Percentiles rank a stretch among this genome's conserved stretches.
Evolutionary conservation across 2,113 vertebrate species (phyloP).

Genomic region (Mirza zaza): DNA sequence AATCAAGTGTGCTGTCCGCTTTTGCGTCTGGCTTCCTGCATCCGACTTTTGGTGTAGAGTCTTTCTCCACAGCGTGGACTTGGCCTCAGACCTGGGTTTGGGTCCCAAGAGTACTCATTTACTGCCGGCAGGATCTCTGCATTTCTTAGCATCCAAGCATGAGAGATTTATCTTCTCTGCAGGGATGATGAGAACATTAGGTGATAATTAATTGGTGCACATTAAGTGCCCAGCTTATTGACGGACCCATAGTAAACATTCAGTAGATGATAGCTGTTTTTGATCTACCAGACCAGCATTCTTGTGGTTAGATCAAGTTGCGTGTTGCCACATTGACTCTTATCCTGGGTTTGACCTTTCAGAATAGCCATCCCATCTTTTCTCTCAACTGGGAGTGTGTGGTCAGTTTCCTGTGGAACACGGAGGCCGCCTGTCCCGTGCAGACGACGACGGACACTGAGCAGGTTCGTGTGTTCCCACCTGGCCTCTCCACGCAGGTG

Average conservation of each 20-base stretch:
- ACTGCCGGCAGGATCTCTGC: background rate
- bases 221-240: fast-evolving
- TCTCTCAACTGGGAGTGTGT: constrained; percentile 90
- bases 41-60: background rate
- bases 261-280: fast-evolving
- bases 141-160: fast-evolving
- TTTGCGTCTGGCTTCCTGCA: background rate
- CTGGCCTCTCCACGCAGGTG: fast-evolving
- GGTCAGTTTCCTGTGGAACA: constrained; percentile 93
- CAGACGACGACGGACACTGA: constrained; percentile 82
- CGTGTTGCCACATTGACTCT: background rate
- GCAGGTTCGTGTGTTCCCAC: constrained; percentile 79
- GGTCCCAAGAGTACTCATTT: background rate
- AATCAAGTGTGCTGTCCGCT: fast-evolving
- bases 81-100: background rate
- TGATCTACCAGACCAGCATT: fast-evolving
- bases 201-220: fast-evolving
- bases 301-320: fast-evolving
- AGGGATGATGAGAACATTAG: fast-evolving
- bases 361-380: constrained; percentile 90
- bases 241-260: fast-evolving
- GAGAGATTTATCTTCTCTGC: fast-evolving
- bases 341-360: constrained; percentile 63
- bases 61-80: background rate
- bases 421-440: constrained; percentile 93